Percentiles rank a stretch among this genome's conserved stretches.
Conservation (phyloP, 2,113 vertebrate genomes). For the Tychaedon coryphoeus region DNA sequence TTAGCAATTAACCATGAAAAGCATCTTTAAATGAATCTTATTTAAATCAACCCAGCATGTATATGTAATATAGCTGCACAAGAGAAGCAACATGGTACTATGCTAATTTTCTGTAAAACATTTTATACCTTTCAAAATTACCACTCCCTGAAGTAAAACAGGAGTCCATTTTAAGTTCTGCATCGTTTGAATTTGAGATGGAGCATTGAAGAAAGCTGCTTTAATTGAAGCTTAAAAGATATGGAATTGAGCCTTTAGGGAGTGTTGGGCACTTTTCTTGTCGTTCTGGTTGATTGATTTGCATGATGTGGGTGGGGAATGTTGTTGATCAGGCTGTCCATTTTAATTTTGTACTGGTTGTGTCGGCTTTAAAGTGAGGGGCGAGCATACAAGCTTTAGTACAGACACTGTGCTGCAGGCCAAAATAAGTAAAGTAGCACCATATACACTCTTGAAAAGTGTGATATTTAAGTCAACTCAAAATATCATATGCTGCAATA, state of each 20-base stretch:
- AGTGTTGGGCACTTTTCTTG: constrained; percentile 50
- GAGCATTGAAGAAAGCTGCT: constrained; percentile 7
- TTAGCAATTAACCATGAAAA: constrained; percentile 32
- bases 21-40: background rate
- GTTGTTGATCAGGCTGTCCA: constrained; percentile 45
- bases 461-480: background rate
- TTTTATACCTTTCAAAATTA: constrained; percentile 10
- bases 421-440: background rate
- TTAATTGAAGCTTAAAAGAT: constrained; percentile 48
- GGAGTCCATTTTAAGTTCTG: constrained; percentile 22
- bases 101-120: background rate
- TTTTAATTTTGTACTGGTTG: constrained; percentile 39
- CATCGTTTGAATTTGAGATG: constrained; percentile 42
- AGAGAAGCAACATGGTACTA: background rate
- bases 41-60: background rate
- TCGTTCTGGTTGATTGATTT: constrained; percentile 59
- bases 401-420: background rate
- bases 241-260: constrained; percentile 41
- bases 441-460: background rate
- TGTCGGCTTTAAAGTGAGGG: background rate
- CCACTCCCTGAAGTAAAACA: constrained; percentile 19
- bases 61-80: background rate
- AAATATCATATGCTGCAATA: background rate
- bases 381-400: background rate
- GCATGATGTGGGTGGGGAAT: constrained; percentile 57